Evolutionary conservation across 1,140 invertebrate genomes (phyloP).

Genomic region (Homalodisca vitripennis): DNA sequence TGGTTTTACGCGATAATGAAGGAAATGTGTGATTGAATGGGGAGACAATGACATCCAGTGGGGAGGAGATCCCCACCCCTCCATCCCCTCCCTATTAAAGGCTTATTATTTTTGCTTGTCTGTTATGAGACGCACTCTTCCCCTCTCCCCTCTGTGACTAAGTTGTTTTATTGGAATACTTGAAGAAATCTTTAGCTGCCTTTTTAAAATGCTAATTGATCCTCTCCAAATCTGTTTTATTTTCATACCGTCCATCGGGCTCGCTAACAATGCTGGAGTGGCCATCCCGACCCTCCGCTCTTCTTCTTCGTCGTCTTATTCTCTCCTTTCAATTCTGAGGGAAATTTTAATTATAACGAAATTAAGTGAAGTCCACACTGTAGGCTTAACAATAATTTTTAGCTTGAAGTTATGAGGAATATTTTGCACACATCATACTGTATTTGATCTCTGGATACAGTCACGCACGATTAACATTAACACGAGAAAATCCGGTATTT

Average conservation of each 20-base stretch:
- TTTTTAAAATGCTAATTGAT: slow-evolving; percentile 16
- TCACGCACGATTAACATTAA: too few species aligned
- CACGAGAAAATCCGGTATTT: too few species aligned
- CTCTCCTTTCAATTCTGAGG: too few species aligned
- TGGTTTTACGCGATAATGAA: not conserved
- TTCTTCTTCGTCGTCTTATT: not conserved
- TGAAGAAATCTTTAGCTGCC: slow-evolving; percentile 11
- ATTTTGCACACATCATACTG: too few species aligned
- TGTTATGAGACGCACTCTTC: not conserved
- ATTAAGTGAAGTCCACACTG: too few species aligned
- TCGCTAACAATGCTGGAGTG: not conserved
- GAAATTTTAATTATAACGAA: too few species aligned
- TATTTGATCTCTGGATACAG: too few species aligned
- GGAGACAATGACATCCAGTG: too few species aligned
- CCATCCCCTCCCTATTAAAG: not conserved
- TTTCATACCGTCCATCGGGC: slow-evolving; percentile 8
- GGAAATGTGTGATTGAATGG: not conserved
- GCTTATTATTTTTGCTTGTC: slow-evolving; percentile 13
- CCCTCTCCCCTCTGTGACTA: not conserved
- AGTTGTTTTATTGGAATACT: slow-evolving; percentile 16
- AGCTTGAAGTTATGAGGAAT: too few species aligned
- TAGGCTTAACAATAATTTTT: too few species aligned
- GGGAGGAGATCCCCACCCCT: not conserved
- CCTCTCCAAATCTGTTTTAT: slow-evolving; percentile 12
- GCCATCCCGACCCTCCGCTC: not conserved